Base-by-base conservation (phyloP, 2,888 invertebrate genomes). In the Epistrophe eligans region DNA sequence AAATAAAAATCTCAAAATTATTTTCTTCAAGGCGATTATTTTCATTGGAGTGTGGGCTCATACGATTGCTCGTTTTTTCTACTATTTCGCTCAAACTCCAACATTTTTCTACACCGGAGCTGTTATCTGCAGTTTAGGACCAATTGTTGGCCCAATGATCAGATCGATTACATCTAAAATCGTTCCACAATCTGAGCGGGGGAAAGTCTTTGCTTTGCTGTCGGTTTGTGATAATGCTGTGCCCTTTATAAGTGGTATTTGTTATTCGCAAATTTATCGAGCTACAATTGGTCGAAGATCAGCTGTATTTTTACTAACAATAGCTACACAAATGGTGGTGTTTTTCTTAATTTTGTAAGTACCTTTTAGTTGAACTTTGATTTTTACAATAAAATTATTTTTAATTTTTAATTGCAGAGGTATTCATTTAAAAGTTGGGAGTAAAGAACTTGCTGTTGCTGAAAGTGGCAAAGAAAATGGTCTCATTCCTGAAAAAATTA, bases 81-180 rank as follows among this genome's bases (percentile, higher is more conserved):
- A 95, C 91, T 95, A 95, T 1, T 93, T 94, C 62, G 96, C 96
- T 0, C 89, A 93, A 0, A 91, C 90, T 0, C 94, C 94, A 1
- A 92, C 93, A 74, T 85, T 95, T 2, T 95, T 97, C 92, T 97
- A 96, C 91, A 91, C 94, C 0, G 97, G 97, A 0, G 96, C 96
- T n/a, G 94, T 94, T 0, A 94, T 96, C 2, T 96, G 96, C 10
- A 95, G 96, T n/a, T 93, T 97, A 32, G 97, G 97, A 0, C 97
- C 97, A 0, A 94, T 96, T 64, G 96, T 96, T 0, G 96, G 96
- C 0, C 97, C 97, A 0, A 95, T 97, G 77, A 94, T 97, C 79
- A 94, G 97, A n/a, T 96, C 97, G 0, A 96, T 97, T 94, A 95
- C 96, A 0, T 97, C 97, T 0, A 97, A 97, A 93, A 94, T 96